These are phyloP conservation scores for Synanthedon tipuliformis DNA, from an alignment of 2,888 invertebrate genomes.

Conservation along the genomic window DNA sequence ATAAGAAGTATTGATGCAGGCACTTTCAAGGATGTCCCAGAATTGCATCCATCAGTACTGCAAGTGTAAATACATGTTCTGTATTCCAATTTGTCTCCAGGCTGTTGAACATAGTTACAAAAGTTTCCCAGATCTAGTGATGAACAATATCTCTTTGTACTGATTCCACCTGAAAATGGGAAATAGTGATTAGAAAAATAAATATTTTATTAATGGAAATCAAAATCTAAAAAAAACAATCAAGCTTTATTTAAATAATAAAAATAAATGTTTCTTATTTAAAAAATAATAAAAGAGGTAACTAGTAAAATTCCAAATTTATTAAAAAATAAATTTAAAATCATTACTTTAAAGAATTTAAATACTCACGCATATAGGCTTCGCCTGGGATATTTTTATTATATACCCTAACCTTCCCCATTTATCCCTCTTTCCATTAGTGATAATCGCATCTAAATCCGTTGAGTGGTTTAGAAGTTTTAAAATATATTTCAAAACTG, in stretches of 20 bases:
- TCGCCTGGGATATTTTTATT: too few species aligned
- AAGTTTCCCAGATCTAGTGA: conserved; percentile 88
- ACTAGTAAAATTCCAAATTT: too few species aligned
- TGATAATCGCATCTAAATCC: too few species aligned
- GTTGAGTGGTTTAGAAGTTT: too few species aligned
- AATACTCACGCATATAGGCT: too few species aligned
- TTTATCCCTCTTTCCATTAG: too few species aligned
- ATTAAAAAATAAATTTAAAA: too few species aligned
- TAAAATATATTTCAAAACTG: too few species aligned
- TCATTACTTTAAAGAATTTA: too few species aligned
- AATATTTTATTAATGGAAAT: neutral
- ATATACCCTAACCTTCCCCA: too few species aligned
- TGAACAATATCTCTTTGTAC: conserved; percentile 89
- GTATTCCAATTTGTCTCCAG: conserved; percentile 86
- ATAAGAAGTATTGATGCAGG: conserved; percentile 9
- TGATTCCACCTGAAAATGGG: conserved; percentile 80
- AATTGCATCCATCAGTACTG: conserved; percentile 84
- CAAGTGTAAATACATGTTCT: conserved; percentile 92
- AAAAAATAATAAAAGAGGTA: too few species aligned
- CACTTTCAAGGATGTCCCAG: conserved; percentile 37
- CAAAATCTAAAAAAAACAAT: neutral
- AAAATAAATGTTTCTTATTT: too few species aligned
- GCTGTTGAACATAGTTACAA: conserved; percentile 87
- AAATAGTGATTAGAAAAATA: neutral
- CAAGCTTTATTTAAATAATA: neutral